Base-by-base conservation (phyloP, 2,888 invertebrate species). In the Willowsia nigromaculata region DNA sequence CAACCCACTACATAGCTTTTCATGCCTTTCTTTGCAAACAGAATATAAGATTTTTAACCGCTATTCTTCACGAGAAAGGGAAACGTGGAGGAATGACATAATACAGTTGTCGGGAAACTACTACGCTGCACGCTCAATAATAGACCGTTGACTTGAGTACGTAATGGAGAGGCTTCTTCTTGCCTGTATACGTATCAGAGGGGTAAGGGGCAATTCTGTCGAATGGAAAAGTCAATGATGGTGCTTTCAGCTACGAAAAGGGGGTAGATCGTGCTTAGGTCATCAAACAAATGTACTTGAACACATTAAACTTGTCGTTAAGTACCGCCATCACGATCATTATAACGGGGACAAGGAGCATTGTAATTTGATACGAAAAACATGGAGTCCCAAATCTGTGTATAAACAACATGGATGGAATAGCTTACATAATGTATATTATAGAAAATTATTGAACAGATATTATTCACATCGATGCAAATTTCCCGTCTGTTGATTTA, bases 251-350 rank as follows among this genome's bases (percentile, higher is more conserved):
- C 9, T 27, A 43, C 1, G 18, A 37, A 11, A 68, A 37, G 11
- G n/a, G n/a, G 13, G 18, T 82, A 0, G 65, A 65, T 82, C 82
- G 82, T 82, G 82, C 82, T 33, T 65, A 13, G 65, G 47, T 30
- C 47, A 65, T 65, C 37, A 82, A 65, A 65, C 65, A 81, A 33
- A 18, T 13, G 30, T 33, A 13, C 47, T 2, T 13, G 15, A 15
- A 37, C 37, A 4, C 9, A 6, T 4, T 37, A 37, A 37, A 4
- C 5, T 37, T 37, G 37, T 37, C n/a, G n/a, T n/a, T n/a, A n/a
- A n/a, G n/a, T n/a, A n/a, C n/a, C n/a, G n/a, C n/a, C n/a, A n/a
- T n/a, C n/a, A n/a, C n/a, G n/a, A n/a, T n/a, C n/a, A n/a, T n/a
- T n/a, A n/a, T n/a, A n/a, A n/a, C n/a, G n/a, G n/a, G n/a, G n/a